Evolutionary conservation across 2,797 vertebrate genomes (phyloP), one percentile per base, ranked within the genome.

Genomic region (Poecile montanus): DNA sequence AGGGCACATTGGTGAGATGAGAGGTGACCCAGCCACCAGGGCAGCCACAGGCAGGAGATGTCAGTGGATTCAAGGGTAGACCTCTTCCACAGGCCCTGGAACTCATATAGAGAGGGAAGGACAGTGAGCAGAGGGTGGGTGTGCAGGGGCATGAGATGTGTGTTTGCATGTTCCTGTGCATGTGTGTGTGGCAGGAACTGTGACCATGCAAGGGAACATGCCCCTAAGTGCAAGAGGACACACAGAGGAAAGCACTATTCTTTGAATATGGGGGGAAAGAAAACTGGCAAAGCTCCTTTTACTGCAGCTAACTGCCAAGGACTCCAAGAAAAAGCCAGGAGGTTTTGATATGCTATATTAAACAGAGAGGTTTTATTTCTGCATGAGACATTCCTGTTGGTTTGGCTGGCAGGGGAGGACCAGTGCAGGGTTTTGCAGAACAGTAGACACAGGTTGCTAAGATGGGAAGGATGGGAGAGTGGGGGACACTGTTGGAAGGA

Each of bases 51-150:
- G 21, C 44, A 63, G 53, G 40, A 67, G 32, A 29, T 2, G 0
- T 7, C n/a, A 27, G 12, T 30, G 38, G 54, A 7, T 21, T 68
- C 2, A 6, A 72, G 45, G 32, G 15, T 42, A 88, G 44, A 57
- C 5, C 10, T 16, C 58, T 67, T 30, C 0, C 0, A n/a, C 16
- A 53, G 20, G 13, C 2, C 14, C 29, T 0, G 0, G 23, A n/a
- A 30, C 32, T 57, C 1, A 1, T 1, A 16, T 0, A 1, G 45
- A 74, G 11, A 13, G 11, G 26, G 16, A 60, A 51, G 7, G 44
- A 32, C 30, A 27, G 30, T 0, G 11, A 76, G 54, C 18, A 42
- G 11, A 68, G 38, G 23, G 51, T 48, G 30, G 21, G 15, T n/a
- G 11, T 21, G 36, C 36, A 51, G 16, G 44, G 26, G 25, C 51